Percentiles rank a stretch among this genome's conserved stretches.
Conservation (phyloP, 2,797 vertebrate species). For the Sphenopsis melanotis region DNA sequence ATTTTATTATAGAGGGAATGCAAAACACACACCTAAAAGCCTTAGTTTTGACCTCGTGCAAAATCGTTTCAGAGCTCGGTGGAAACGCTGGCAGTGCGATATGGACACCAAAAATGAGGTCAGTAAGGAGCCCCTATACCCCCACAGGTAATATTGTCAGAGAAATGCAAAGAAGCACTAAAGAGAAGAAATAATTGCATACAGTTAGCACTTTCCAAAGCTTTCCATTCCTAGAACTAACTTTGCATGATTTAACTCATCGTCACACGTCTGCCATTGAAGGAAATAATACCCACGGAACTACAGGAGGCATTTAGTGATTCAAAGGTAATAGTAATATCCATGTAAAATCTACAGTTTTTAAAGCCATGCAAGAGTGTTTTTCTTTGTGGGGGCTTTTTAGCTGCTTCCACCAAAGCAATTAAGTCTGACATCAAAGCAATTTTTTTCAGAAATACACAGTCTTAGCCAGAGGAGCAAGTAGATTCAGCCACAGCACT, state of each 20-base stretch:
- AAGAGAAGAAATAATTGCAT: background rate
- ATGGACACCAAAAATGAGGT: background rate
- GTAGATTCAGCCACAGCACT: background rate
- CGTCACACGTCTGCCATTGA: rapidly evolving
- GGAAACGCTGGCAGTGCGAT: rapidly evolving
- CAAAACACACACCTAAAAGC: background rate
- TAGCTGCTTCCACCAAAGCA: background rate
- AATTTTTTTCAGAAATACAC: background rate
- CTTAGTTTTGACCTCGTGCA: background rate
- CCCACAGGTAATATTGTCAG: background rate
- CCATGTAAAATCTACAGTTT: background rate
- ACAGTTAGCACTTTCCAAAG: background rate
- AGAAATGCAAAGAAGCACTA: background rate
- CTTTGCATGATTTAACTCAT: background rate
- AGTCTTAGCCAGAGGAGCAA: background rate
- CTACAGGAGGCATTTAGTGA: background rate
- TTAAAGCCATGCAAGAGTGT: background rate
- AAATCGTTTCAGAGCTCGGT: background rate
- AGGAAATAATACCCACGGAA: background rate
- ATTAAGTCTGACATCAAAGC: background rate
- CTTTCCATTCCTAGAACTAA: background rate
- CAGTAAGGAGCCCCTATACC: background rate
- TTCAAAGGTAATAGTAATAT: background rate
- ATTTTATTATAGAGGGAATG: background rate
- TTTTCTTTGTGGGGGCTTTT: rapidly evolving